Evolutionary conservation across 2,113 vertebrate species (phyloP).

Genomic region (Tyrannus savana): DNA sequence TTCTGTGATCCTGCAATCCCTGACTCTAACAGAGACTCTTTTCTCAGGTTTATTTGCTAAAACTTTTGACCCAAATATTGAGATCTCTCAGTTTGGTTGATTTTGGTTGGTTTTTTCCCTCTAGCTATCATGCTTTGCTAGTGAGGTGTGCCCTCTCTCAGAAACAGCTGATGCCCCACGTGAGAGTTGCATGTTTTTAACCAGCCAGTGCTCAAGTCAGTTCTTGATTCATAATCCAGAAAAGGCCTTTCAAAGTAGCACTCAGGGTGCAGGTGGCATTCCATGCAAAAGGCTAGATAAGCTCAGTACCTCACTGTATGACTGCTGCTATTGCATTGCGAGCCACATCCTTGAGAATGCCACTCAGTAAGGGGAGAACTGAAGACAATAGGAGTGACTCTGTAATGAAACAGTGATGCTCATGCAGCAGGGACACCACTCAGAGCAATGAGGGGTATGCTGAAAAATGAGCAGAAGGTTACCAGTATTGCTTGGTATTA

Average conservation of each 20-base stretch:
- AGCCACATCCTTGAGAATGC: fast-evolving
- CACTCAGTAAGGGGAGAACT: not conserved
- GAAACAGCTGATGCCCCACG: not conserved
- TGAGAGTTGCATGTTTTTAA: not conserved
- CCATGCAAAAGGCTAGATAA: not conserved
- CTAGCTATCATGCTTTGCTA: not conserved
- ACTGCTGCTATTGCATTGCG: fast-evolving
- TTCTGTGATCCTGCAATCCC: not conserved
- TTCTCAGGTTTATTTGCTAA: not conserved
- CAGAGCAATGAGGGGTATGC: not conserved
- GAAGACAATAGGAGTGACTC: not conserved
- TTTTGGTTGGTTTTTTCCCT: fast-evolving
- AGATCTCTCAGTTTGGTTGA: not conserved
- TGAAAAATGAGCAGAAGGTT: not conserved
- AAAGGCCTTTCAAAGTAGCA: not conserved
- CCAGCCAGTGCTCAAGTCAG: not conserved
- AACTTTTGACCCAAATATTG: not conserved
- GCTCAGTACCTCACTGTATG: fast-evolving
- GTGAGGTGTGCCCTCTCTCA: not conserved
- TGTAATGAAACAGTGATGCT: not conserved
- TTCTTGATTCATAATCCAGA: not conserved
- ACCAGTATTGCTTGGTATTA: not conserved
- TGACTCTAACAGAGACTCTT: not conserved
- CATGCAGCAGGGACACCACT: not conserved
- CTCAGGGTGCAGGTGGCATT: not conserved